Conservation (phyloP, 1,140 invertebrate genomes). For the Idris sp. region DNA sequence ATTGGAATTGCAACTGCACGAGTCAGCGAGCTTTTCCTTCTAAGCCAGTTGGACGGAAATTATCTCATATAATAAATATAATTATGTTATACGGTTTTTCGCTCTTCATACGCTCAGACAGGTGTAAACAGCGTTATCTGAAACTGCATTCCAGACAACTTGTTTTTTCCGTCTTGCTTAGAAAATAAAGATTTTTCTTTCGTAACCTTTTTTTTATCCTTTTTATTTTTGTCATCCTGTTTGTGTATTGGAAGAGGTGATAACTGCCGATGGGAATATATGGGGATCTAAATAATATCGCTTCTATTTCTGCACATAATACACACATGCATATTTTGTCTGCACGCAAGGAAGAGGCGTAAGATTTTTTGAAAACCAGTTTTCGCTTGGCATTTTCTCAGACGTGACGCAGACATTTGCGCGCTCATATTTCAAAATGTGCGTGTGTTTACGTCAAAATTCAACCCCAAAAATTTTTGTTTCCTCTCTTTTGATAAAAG, state of each 20-base stretch:
- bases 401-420: constrained; percentile 57
- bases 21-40: constrained; percentile 8
- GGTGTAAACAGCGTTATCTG: constrained; percentile 49
- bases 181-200: constrained; percentile 51
- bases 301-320: constrained; percentile 54
- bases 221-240: constrained; percentile 22
- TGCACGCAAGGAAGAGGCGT: constrained; percentile 45
- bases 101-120: constrained; percentile 42
- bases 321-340: constrained; percentile 36
- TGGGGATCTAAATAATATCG: constrained; percentile 53
- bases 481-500: too few relatives aligned
- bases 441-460: constrained; percentile 36
- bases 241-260: constrained; percentile 41
- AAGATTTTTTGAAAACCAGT: constrained; percentile 53
- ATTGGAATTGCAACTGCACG: neutral
- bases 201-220: neutral
- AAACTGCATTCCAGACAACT: constrained; percentile 46
- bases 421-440: constrained; percentile 53
- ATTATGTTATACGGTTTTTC: constrained; percentile 44
- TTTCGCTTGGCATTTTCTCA: constrained; percentile 56
- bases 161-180: constrained; percentile 48
- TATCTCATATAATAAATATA: constrained; percentile 37
- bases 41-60: constrained; percentile 4
- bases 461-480: constrained; percentile 6
- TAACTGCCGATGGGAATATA: constrained; percentile 44